Percentiles rank a stretch among this genome's conserved stretches.
Conservation (phyloP, 2,888 invertebrate genomes). For the Calameuta pallipes region DNA sequence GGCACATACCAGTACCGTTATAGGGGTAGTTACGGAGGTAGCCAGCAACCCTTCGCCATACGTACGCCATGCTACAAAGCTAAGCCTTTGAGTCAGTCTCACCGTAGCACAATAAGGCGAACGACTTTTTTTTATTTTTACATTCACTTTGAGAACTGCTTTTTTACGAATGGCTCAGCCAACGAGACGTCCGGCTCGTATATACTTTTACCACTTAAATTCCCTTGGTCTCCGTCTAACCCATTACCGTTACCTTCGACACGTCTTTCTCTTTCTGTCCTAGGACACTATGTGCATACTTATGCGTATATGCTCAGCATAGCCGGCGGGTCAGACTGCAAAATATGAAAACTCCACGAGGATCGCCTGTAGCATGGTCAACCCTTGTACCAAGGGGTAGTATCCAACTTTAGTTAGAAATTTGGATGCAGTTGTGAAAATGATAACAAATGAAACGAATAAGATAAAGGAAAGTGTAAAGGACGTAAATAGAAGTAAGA, state of each 20-base stretch:
- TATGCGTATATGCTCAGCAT: not conserved
- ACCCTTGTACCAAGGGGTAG: not conserved
- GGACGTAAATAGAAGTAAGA: not conserved
- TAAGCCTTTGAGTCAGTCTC: slow-evolving; percentile 66
- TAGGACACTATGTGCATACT: not conserved
- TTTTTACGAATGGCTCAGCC: not conserved
- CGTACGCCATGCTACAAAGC: slow-evolving; percentile 52
- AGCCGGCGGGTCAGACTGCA: not conserved
- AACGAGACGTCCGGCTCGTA: not conserved
- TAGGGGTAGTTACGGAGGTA: slow-evolving; percentile 42
- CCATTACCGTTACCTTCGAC: not conserved
- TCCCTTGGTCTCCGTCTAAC: not conserved
- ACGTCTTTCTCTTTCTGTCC: not conserved
- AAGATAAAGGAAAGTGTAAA: not conserved
- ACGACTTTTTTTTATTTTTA: slow-evolving; percentile 53
- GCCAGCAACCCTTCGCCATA: not conserved
- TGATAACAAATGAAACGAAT: not conserved
- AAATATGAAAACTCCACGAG: not conserved
- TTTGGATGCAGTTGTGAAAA: not conserved
- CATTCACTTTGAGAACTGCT: slow-evolving; percentile 40
- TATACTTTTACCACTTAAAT: not conserved
- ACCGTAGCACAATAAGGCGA: slow-evolving; percentile 64
- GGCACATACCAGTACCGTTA: slow-evolving; percentile 10
- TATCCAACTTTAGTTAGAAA: not conserved
- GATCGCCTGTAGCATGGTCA: not conserved